These are phyloP conservation scores for Brachyistius frenatus DNA, from an alignment of 2,113 vertebrate genomes.

Conservation along the genomic window DNA sequence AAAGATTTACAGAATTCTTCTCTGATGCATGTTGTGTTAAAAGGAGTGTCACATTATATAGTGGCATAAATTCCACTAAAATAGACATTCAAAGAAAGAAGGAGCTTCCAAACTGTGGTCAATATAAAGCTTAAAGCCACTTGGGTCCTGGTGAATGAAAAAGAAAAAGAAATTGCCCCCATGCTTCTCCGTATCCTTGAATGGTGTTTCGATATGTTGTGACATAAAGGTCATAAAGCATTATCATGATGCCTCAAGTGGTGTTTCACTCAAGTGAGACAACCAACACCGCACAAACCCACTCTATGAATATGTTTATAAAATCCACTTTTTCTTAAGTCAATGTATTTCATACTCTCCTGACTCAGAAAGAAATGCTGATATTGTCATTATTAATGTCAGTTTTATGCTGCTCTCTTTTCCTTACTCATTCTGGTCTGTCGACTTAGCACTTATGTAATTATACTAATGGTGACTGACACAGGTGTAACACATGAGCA, in stretches of 20 bases:
- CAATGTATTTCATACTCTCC: background rate
- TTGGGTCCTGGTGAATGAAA: background rate
- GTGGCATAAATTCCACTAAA: background rate
- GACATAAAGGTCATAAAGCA: conserved; percentile 30
- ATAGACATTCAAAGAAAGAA: background rate
- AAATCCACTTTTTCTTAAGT: background rate
- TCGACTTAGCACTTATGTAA: conserved; percentile 48
- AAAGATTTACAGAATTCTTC: no score
- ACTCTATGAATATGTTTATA: conserved; percentile 6
- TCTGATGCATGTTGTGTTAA: background rate
- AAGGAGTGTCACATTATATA: background rate
- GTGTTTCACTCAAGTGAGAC: conserved; percentile 12
- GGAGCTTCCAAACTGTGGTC: background rate
- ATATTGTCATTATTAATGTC: conserved; percentile 63
- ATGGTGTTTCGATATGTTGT: conserved; percentile 16
- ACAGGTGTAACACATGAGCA: conserved; percentile 62
- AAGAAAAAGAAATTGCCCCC: background rate
- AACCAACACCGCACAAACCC: background rate
- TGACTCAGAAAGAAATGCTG: conserved; percentile 46
- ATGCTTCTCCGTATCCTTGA: background rate
- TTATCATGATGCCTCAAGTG: background rate
- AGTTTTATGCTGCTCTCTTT: conserved; percentile 28
- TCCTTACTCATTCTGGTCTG: conserved; percentile 39
- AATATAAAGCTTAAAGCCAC: background rate
- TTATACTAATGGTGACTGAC: conserved; percentile 66